phyloP scores from a whole-genome alignment of 2,113 vertebrate genomes.

The Ptyas mucosa region DNA sequence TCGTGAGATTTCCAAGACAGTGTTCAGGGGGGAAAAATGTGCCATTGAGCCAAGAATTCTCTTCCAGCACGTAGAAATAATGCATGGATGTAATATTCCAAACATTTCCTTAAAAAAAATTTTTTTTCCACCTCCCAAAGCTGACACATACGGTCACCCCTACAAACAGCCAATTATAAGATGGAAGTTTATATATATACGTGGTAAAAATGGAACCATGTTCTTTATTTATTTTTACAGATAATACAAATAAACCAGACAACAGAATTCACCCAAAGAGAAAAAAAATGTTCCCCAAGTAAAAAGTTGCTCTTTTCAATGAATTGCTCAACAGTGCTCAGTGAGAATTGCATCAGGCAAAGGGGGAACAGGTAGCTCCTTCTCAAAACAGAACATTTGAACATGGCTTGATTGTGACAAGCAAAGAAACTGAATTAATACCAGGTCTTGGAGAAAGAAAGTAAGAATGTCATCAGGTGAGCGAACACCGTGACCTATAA shows the following conservation, averaged over 20 bases:
- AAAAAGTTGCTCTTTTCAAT: background rate
- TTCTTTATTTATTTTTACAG: background rate
- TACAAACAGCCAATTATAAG: background rate
- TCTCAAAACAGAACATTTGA: background rate
- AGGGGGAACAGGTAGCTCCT: background rate
- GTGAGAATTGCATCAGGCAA: background rate
- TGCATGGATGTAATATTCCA: background rate
- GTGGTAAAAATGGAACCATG: background rate
- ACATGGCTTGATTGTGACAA: background rate
- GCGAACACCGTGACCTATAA: background rate
- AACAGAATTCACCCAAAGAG: background rate
- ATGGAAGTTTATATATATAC: background rate
- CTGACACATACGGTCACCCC: background rate
- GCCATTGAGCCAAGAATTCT: background rate
- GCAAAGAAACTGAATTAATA: background rate
- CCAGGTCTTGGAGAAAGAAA: background rate
- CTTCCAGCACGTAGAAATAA: background rate
- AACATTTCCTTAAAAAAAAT: background rate
- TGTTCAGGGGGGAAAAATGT: background rate
- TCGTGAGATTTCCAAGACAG: background rate
- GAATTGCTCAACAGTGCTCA: background rate
- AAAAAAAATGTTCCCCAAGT: background rate
- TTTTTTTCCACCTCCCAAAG: background rate
- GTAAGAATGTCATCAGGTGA: background rate
- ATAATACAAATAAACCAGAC: background rate